A percentile compares a stretch with the other conserved stretches of the same genome.
These are phyloP conservation scores for Pomatorhinus ruficollis DNA, from an alignment of 2,113 vertebrate genomes.

Conservation along the genomic window DNA sequence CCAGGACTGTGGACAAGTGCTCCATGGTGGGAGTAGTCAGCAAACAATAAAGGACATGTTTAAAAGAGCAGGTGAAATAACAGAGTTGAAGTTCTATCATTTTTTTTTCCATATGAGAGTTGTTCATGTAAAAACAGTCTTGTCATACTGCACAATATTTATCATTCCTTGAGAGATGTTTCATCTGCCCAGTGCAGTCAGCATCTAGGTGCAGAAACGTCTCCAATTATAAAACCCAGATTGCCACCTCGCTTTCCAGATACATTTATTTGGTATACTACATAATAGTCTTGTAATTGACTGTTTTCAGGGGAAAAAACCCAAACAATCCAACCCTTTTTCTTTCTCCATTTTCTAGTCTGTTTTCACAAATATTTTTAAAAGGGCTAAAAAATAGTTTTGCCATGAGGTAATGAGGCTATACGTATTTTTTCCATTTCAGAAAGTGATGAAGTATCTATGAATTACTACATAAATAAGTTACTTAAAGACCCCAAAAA, in stretches of 20 bases:
- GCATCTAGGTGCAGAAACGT: neutral
- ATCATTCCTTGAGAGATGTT: neutral
- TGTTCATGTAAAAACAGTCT: neutral
- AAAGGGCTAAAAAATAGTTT: neutral
- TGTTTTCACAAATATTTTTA: neutral
- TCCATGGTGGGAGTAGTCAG: slow-evolving; percentile 57
- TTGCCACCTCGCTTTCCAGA: neutral
- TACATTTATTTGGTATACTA: neutral
- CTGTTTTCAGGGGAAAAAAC: neutral
- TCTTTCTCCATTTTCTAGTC: neutral
- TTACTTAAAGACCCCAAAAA: neutral
- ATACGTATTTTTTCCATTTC: neutral
- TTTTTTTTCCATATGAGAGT: neutral
- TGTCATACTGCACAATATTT: neutral
- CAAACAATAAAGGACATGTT: slow-evolving; percentile 57
- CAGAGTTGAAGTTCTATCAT: neutral
- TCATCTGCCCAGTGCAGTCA: neutral
- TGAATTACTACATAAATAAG: neutral
- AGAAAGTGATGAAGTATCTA: neutral
- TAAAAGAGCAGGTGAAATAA: slow-evolving; percentile 67
- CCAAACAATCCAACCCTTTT: neutral
- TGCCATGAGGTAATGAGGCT: neutral
- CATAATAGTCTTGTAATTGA: neutral
- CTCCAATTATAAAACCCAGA: neutral
- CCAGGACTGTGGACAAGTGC: slow-evolving; percentile 61